phyloP scores from a whole-genome alignment of 1,140 invertebrate genomes.

The Euura lappo region DNA sequence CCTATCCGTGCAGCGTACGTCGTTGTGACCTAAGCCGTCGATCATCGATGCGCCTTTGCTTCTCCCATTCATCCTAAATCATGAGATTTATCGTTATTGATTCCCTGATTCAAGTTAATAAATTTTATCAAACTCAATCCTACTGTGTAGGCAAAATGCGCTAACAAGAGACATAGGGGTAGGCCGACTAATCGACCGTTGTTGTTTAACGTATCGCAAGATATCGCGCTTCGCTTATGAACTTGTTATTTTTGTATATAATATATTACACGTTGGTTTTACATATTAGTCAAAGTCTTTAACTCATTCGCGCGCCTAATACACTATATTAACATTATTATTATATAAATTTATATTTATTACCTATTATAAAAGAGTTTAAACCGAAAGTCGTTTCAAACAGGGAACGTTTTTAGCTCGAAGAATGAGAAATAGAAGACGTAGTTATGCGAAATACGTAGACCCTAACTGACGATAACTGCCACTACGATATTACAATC shows the following conservation, averaged over 20 bases:
- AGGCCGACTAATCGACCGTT: background rate
- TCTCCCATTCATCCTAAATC: background rate
- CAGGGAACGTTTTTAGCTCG: too few species aligned
- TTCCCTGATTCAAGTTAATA: background rate
- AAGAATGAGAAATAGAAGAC: too few species aligned
- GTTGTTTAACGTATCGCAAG: background rate
- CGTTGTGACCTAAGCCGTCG: slow-evolving; percentile 48
- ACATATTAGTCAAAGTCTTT: background rate
- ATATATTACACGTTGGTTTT: slow-evolving; percentile 12
- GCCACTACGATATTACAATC: too few species aligned
- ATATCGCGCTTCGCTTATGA: slow-evolving; percentile 22
- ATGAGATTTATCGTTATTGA: background rate
- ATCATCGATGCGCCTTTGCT: background rate
- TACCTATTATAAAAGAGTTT: background rate
- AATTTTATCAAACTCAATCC: background rate
- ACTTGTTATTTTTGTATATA: slow-evolving; percentile 57
- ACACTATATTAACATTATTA: background rate
- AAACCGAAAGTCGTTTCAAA: background rate
- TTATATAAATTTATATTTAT: slow-evolving; percentile 1
- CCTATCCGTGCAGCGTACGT: slow-evolving; percentile 54
- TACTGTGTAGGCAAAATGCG: too few species aligned
- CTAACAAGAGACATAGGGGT: background rate
- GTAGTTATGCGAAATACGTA: too few species aligned
- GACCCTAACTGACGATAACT: too few species aligned
- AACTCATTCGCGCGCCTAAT: background rate